Conservation (phyloP, 1,140 invertebrate species). For the Ephestia elutella region DNA sequence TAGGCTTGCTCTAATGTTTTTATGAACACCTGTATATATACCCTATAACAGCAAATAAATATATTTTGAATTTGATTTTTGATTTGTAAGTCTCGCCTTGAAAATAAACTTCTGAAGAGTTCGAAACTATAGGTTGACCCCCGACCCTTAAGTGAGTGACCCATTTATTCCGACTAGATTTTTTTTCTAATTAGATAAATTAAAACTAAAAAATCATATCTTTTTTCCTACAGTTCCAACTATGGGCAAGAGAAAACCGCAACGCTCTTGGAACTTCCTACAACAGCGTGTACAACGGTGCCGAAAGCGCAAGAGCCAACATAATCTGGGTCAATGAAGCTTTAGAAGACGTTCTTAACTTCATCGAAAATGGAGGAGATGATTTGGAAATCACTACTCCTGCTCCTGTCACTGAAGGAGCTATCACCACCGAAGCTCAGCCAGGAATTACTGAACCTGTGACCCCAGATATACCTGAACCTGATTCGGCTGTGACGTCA, state of each 20-base stretch:
- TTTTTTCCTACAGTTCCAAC: slow-evolving; percentile 42
- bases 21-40: no score
- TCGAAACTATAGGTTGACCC: no score
- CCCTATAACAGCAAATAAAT: no score
- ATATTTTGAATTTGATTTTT: no score
- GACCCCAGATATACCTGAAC: not conserved
- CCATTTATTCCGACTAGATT: no score
- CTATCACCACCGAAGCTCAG: slow-evolving; percentile 14
- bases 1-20: no score
- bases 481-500: not conserved
- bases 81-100: no score
- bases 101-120: no score
- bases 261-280: slow-evolving; percentile 25
- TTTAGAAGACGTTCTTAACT: slow-evolving; percentile 34
- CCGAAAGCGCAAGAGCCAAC: slow-evolving; percentile 24
- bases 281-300: slow-evolving; percentile 20
- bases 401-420: slow-evolving; percentile 4
- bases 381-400: slow-evolving; percentile 15
- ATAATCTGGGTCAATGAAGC: slow-evolving; percentile 28
- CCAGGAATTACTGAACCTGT: slow-evolving; percentile 1
- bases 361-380: slow-evolving; percentile 32
- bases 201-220: not conserved
- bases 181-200: no score
- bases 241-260: slow-evolving; percentile 36
- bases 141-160: no score